These are phyloP conservation scores for Martes martes DNA, from an alignment of 2,113 vertebrate genomes.

Conservation along the genomic window DNA sequence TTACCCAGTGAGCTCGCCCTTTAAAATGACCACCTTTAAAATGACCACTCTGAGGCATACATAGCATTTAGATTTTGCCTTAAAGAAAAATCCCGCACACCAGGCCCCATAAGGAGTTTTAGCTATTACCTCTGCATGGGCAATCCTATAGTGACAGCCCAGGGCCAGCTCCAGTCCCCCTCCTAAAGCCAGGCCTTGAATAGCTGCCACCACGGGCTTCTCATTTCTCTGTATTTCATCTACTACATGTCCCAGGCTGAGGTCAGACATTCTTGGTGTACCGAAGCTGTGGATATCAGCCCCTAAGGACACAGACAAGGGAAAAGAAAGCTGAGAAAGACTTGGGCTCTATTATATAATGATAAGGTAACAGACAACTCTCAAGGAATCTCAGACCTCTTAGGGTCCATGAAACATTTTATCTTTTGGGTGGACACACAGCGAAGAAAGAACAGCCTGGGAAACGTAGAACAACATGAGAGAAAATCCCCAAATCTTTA, in stretches of 20 bases:
- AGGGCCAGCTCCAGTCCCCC: slow-evolving; percentile 94
- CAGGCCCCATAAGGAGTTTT: background rate
- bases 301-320: slow-evolving; percentile 80
- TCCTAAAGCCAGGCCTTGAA: slow-evolving; percentile 91
- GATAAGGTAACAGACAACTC: background rate
- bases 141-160: slow-evolving; percentile 93
- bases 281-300: slow-evolving; percentile 89
- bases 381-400: background rate
- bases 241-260: slow-evolving; percentile 77
- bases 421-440: background rate
- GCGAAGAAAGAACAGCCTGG: background rate
- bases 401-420: background rate
- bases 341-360: background rate
- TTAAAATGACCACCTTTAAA: background rate
- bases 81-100: background rate
- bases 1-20: background rate
- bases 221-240: slow-evolving; percentile 85
- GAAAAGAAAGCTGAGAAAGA: background rate
- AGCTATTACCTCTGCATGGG: slow-evolving; percentile 85
- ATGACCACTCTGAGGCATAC: background rate
- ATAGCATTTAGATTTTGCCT: background rate
- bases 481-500: slow-evolving; percentile 7
- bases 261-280: accelerated
- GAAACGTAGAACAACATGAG: background rate
- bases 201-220: slow-evolving; percentile 94